Conservation (phyloP, 2,888 invertebrate genomes). For the Pegoplata infirma region DNA sequence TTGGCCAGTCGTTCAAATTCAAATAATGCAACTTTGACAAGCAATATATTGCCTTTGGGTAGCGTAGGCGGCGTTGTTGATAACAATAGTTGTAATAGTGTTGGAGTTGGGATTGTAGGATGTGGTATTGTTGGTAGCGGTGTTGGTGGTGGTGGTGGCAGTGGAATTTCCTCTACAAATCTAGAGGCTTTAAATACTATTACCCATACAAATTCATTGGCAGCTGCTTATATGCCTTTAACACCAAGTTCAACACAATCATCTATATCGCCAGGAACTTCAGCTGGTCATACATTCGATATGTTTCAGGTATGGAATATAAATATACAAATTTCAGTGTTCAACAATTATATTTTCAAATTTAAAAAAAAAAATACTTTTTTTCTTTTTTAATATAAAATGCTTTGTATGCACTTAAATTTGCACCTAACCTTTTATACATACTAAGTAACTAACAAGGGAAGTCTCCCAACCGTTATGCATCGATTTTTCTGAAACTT, state of each 20-base stretch:
- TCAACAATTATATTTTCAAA: slow-evolving; percentile 11
- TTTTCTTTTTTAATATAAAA: slow-evolving; percentile 7
- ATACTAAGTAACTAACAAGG: too few relatives aligned
- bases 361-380: background rate
- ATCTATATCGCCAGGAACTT: slow-evolving; percentile 74
- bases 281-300: slow-evolving; percentile 73
- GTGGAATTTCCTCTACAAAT: slow-evolving; percentile 52
- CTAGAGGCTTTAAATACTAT: slow-evolving; percentile 47
- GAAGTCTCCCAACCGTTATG: too few relatives aligned
- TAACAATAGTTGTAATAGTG: slow-evolving; percentile 59
- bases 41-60: slow-evolving; percentile 54
- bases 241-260: slow-evolving; percentile 77
- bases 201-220: slow-evolving; percentile 50
- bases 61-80: slow-evolving; percentile 68
- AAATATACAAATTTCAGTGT: too few relatives aligned
- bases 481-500: too few relatives aligned
- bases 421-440: slow-evolving; percentile 29
- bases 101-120: slow-evolving; percentile 64
- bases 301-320: slow-evolving; percentile 74
- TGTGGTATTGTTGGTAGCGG: slow-evolving; percentile 17
- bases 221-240: slow-evolving; percentile 71
- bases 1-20: slow-evolving; percentile 66
- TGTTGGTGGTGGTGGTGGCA: slow-evolving; percentile 40
- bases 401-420: slow-evolving; percentile 38
- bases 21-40: slow-evolving; percentile 56